phyloP scores from a whole-genome alignment of 2,888 invertebrate genomes.

The Diplazon laetatorius region DNA sequence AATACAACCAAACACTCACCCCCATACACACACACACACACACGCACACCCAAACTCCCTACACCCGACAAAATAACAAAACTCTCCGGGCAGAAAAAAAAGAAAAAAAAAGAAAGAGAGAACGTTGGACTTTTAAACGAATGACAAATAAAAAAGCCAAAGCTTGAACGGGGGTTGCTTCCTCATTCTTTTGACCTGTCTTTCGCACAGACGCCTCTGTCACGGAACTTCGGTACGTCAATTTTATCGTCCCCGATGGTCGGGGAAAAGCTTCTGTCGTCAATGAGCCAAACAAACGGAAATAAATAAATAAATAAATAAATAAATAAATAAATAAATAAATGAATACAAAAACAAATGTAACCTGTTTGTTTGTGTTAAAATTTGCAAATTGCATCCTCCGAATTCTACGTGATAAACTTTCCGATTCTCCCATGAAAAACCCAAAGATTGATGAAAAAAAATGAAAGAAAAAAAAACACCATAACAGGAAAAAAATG shows the following conservation, averaged over 20 bases:
- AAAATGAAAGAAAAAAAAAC: too few species aligned
- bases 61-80: constrained; percentile 38
- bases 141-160: constrained; percentile 6
- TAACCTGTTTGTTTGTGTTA: too few species aligned
- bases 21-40: not conserved
- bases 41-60: not conserved
- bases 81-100: constrained; percentile 16
- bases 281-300: too few species aligned
- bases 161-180: not conserved
- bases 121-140: constrained; percentile 24
- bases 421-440: too few species aligned
- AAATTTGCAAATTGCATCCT: not conserved
- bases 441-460: too few species aligned
- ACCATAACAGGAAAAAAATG: too few species aligned
- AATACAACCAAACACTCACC: not conserved
- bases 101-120: not conserved
- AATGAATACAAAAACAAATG: not conserved
- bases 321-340: not conserved
- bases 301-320: not conserved
- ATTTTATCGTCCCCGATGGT: too few species aligned
- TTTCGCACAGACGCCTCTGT: not conserved
- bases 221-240: too few species aligned
- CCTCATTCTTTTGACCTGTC: not conserved
- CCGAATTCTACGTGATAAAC: too few species aligned
- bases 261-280: too few species aligned